These are phyloP conservation scores for Falco cherrug DNA, from an alignment of 2,797 vertebrate genomes.

Conservation along the genomic window DNA sequence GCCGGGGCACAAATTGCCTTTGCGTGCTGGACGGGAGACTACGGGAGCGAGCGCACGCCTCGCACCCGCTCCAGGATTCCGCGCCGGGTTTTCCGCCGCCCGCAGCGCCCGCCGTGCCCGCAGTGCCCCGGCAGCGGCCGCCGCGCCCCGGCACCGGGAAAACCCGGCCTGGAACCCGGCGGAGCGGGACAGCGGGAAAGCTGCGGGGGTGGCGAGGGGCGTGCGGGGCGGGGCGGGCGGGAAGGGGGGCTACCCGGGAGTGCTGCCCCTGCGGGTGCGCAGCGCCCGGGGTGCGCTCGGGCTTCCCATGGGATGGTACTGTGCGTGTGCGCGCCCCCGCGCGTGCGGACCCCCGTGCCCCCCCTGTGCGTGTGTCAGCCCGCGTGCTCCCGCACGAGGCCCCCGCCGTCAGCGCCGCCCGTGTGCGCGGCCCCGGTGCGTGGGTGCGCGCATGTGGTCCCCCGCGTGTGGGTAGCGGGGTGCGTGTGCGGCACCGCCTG, in stretches of 20 bases:
- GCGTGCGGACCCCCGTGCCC: neutral
- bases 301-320: neutral
- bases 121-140: neutral
- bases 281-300: too few relatives aligned
- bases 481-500: neutral
- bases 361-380: neutral
- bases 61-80: fast-evolving
- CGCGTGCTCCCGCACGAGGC: neutral
- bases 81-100: neutral
- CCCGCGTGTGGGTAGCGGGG: neutral
- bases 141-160: neutral
- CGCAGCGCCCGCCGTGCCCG: neutral
- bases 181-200: neutral
- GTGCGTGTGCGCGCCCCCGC: neutral
- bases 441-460: neutral
- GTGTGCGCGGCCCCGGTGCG: neutral
- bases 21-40: fast-evolving
- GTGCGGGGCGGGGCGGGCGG: too few relatives aligned
- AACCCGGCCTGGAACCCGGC: fast-evolving
- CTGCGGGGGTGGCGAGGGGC: neutral
- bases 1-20: neutral
- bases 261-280: neutral
- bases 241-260: neutral
- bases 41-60: neutral
- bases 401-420: neutral